Evolutionary conservation across 1,140 invertebrate genomes (phyloP), one percentile per base, ranked within the genome.

Genomic region (Semibalanus balanoides): DNA sequence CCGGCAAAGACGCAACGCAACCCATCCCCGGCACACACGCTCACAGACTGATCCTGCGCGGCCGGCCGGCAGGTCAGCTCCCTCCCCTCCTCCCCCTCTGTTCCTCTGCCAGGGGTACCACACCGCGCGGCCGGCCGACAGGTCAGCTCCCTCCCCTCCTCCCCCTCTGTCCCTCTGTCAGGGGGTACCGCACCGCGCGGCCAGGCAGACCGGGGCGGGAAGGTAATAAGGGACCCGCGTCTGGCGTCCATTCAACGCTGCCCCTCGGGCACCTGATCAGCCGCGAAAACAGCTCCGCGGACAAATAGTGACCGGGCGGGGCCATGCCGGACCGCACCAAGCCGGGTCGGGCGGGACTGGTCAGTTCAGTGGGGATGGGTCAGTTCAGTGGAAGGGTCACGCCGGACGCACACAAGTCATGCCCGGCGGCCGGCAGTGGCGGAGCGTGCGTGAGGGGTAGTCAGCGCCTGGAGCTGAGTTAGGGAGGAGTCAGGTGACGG

Each of bases 1-100:
- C 51, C 22, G 51, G 51, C 79, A 89, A 86, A 7, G 87, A 85
- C 51, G 89, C 87, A 40, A 87, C 84, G 76, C 88, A 89, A 82
- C 87, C 51, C 51, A 64, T 64, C 51, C 51, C 51, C 51, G 51
- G 22, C 51, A 25, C 51, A 64, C 51, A 19, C 51, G 1, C 14
- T 19, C 51, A 19, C 51, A 25, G 14, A 64, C 51, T 14, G 51
- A 3, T 19, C 7, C 51, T 1, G 5, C 5, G 14, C 51, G 51
- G 51, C 22, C 51, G 22, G 14, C 22, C 14, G 51, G 51, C 51
- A 25, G 51, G 51, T 14, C 51, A 25, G 14, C 51, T 14, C 51
- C 51, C 14, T 14, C 1, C 22, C 22, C 51, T 64, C 1, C 51
- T 19, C 51, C 51, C 51, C 51, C 51, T 64, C 51, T 19, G 14